Base-by-base conservation (phyloP, 2,888 invertebrate species). In the Thecophora atra region DNA sequence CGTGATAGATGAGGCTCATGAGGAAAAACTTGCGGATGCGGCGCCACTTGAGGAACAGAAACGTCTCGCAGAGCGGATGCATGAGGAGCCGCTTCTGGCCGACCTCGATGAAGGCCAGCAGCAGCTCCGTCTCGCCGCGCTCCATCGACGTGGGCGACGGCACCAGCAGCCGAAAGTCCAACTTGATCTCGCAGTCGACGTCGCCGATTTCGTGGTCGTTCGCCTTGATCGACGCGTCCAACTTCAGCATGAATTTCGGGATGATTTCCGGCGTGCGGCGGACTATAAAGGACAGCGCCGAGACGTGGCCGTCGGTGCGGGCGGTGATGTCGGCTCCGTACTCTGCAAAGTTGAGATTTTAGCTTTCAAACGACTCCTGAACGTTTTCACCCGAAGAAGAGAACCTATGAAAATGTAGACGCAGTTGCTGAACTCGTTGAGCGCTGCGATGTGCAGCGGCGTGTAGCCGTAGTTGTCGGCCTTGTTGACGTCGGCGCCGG, bases 161-260 rank as follows among this genome's bases (percentile, higher is more conserved):
- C 76, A 93, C 89, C 77, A 92, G 84, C 69, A 91, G 82, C 15
- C 88, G 85, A 78, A 90, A 90, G 81, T 92, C 92, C 67, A 92
- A 82, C 83, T 91, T 92, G 2, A 95, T 88, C 83, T 95, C 94
- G 79, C 95, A 95, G 81, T 95, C 95, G 0, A 94, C 93, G 78
- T 95, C 95, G 0, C 94, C 94, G 28, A 95, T 88, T 82, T 95
- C 95, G 79, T 95, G 94, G 80, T 95, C 95, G 79, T 93, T 93
- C 8, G 94, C 89, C 77, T 91, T 91, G 17, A 95, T 92, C 0
- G 94, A 91, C 51, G 91, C 89, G 78, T 94, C 94, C 60, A 95
- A 89, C 81, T 93, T 92, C 63, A 89, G 87, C 67, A 92, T 85
- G 70, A 93, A 89, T 68, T 92, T 90, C 0, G 93, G 92, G 58